phyloP scores from a whole-genome alignment of 1,140 invertebrate species.

The Aphis gossypii region DNA sequence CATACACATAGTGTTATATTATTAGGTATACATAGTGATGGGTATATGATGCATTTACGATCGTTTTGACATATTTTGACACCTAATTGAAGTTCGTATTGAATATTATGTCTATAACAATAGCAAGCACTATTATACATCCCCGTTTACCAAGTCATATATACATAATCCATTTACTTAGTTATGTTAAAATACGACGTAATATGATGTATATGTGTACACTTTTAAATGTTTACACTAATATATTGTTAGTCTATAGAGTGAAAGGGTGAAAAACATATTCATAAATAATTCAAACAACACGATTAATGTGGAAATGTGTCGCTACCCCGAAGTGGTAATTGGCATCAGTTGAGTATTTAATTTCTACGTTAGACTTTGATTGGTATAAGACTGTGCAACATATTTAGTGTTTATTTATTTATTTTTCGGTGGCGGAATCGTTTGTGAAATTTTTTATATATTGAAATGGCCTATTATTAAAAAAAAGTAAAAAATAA shows the following conservation, averaged over 20 bases:
- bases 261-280: slow-evolving; percentile 56
- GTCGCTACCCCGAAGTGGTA: slow-evolving; percentile 42
- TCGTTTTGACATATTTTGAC: background rate
- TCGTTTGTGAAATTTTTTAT: slow-evolving; percentile 49
- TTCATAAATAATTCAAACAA: slow-evolving; percentile 55
- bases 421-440: slow-evolving; percentile 55
- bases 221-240: slow-evolving; percentile 49
- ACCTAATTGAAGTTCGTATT: background rate
- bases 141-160: background rate
- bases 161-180: background rate
- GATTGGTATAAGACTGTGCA: slow-evolving; percentile 57
- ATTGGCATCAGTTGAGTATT: slow-evolving; percentile 55
- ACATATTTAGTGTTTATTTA: slow-evolving; percentile 54
- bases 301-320: slow-evolving; percentile 56
- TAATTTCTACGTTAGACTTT: slow-evolving; percentile 57
- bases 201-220: slow-evolving; percentile 9
- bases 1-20: background rate
- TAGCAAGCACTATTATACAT: background rate
- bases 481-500: slow-evolving; percentile 46
- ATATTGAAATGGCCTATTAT: slow-evolving; percentile 53
- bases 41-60: background rate
- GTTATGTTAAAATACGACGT: background rate
- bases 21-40: background rate
- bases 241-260: slow-evolving; percentile 56
- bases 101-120: background rate